Base-by-base conservation (phyloP, 2,113 vertebrate species). In the Barnardius zonarius region DNA sequence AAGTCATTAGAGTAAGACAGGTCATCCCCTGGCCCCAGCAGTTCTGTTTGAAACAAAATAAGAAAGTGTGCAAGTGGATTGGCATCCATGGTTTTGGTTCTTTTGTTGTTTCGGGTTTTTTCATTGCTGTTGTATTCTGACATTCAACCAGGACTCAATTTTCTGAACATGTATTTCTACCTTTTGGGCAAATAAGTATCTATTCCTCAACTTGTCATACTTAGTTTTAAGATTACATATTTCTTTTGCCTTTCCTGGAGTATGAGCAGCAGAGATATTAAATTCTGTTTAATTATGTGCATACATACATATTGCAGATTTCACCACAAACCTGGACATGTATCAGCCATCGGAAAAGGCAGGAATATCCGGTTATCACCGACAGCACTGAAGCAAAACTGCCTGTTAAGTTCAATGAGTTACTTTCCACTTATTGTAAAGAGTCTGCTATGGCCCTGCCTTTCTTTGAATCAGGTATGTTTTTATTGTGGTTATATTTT, bases 251-350 rank as follows among this genome's bases (percentile, higher is more conserved):
- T 88, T 88, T 46, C 72, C 54, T 88, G 61, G 46, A 96, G 20
- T 67, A 39, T 67, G 49, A 94, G 54, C 31, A 80, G 82, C 90
- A 86, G 63, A 74, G 72, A 54, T 70, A 70, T 74, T 88, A 63
- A 76, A 90, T 80, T 88, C 54, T 95, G 37, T 74, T 92, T 95
- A 96, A 91, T 92, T 85, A 73, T 94, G 74, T 95, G 86, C 89
- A 87, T 91, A 66, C 31, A 88, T 81, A 70, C 14, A 62, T 69
- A 94, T 48, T 84, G 49, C 41, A 67, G 8, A 39, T 80, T 83
- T 69, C 74, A 80, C 22, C 55, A 35, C 17, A 70, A 94, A 69
- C 23, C 57, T 35, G 27, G 75, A 41, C 59, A 31, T 17, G n/a
- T 88, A 27, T 72, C 49, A 81, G 64, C 54, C 41, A 67, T 69